phyloP scores from a whole-genome alignment of 1,140 invertebrate genomes.

The Camponotus vicinus region DNA sequence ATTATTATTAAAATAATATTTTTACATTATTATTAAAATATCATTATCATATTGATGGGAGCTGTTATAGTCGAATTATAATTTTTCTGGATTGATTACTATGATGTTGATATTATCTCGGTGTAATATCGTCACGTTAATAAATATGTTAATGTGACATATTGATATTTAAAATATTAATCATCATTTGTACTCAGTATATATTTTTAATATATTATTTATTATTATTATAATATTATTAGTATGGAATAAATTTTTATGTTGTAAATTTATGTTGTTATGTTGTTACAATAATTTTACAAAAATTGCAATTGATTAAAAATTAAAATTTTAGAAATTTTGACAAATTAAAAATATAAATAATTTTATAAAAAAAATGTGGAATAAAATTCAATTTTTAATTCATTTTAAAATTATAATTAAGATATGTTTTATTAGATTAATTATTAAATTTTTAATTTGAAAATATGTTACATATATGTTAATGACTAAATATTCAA shows the following conservation, averaged over 20 bases:
- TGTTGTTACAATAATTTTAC: not conserved
- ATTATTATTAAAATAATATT: too few species aligned
- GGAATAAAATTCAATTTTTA: not conserved
- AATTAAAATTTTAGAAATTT: not conserved
- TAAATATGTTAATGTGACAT: not conserved
- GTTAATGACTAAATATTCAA: conserved; percentile 14
- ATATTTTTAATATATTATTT: not conserved
- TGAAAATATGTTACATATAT: not conserved
- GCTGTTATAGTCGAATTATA: not conserved
- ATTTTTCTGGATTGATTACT: not conserved
- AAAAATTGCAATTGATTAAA: not conserved
- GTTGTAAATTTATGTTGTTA: not conserved
- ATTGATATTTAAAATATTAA: too few species aligned
- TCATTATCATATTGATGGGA: conserved; percentile 7
- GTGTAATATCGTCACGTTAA: not conserved
- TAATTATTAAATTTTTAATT: not conserved
- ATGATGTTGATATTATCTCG: not conserved
- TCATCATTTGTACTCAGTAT: not conserved
- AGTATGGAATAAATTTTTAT: not conserved
- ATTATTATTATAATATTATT: not conserved
- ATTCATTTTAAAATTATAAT: not conserved
- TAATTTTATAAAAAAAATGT: not conserved
- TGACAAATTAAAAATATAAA: not conserved
- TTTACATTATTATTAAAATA: conserved; percentile 15
- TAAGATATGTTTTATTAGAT: not conserved